Conservation (phyloP, 2,888 invertebrate genomes). For the Polydrusus pterygomalis region DNA sequence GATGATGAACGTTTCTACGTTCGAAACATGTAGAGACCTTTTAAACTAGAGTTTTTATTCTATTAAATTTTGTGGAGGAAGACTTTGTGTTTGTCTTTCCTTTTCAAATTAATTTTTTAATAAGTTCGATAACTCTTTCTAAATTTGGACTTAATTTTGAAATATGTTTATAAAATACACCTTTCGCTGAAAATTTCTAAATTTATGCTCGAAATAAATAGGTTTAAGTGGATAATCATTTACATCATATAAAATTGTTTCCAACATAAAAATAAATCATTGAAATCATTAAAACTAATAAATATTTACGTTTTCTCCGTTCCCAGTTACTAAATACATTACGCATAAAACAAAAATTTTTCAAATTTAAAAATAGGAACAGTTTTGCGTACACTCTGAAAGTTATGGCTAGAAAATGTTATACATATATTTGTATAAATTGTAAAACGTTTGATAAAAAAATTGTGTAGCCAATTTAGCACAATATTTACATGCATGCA, state of each 20-base stretch:
- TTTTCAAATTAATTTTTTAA: too few species aligned
- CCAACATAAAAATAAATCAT: slow-evolving; percentile 16
- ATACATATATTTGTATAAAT: background rate
- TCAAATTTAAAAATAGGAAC: slow-evolving; percentile 23
- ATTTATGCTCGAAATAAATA: background rate
- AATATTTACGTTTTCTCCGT: slow-evolving; percentile 25
- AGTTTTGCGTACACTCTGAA: slow-evolving; percentile 5
- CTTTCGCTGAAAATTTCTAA: too few species aligned
- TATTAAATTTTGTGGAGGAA: too few species aligned
- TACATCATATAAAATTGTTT: slow-evolving; percentile 1
- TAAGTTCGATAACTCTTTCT: too few species aligned
- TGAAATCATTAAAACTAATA: slow-evolving; percentile 3
- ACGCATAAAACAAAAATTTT: slow-evolving; percentile 27
- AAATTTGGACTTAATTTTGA: too few species aligned
- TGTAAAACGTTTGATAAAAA: too few species aligned
- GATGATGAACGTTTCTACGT: too few species aligned
- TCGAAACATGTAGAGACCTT: too few species aligned
- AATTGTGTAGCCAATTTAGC: background rate
- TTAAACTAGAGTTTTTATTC: too few species aligned
- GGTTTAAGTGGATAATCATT: background rate
- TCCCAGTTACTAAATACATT: slow-evolving; percentile 12
- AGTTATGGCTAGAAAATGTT: slow-evolving; percentile 4
- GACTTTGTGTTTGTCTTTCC: too few species aligned
- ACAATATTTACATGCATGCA: background rate
- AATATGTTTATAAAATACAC: too few species aligned